Conservation (phyloP, 2,113 vertebrate genomes). For the Parotia lawesii region DNA sequence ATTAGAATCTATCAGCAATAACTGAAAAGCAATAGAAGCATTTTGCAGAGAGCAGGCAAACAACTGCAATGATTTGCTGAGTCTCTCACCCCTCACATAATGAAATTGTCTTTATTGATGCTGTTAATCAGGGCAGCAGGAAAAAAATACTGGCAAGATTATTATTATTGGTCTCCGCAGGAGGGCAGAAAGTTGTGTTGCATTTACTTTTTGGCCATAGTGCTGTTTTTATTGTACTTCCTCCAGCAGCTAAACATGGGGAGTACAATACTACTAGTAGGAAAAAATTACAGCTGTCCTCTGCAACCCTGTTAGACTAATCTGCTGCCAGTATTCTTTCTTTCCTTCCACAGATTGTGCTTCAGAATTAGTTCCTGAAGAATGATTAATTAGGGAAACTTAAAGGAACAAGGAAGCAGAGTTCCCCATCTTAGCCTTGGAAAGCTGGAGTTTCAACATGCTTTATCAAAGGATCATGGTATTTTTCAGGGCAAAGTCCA, state of each 20-base stretch:
- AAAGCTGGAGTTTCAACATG: not conserved
- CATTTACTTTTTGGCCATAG: not conserved
- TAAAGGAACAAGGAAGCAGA: not conserved
- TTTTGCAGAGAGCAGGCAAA: not conserved
- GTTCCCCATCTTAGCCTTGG: not conserved
- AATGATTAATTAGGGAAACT: not conserved
- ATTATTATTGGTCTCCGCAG: not conserved
- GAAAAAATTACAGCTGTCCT: not conserved
- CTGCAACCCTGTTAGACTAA: not conserved
- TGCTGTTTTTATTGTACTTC: not conserved
- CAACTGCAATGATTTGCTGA: not conserved
- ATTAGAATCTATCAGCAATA: not conserved
- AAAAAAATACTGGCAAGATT: not conserved
- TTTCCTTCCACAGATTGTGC: not conserved
- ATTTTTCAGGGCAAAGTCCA: not conserved
- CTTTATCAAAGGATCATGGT: not conserved
- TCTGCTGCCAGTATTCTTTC: not conserved
- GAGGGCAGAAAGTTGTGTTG: not conserved
- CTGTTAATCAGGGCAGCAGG: slow-evolving; percentile 14
- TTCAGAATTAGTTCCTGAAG: not conserved
- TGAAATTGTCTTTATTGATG: slow-evolving; percentile 42
- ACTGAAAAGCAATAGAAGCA: not conserved
- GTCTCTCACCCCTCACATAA: not conserved
- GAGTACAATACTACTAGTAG: not conserved
- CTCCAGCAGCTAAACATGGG: not conserved